Percentiles rank a stretch among this genome's conserved stretches.
Evolutionary conservation across 37 sponge, comb jelly and placozoan genomes (phyloP).

Genomic region (Beroe ovata): DNA sequence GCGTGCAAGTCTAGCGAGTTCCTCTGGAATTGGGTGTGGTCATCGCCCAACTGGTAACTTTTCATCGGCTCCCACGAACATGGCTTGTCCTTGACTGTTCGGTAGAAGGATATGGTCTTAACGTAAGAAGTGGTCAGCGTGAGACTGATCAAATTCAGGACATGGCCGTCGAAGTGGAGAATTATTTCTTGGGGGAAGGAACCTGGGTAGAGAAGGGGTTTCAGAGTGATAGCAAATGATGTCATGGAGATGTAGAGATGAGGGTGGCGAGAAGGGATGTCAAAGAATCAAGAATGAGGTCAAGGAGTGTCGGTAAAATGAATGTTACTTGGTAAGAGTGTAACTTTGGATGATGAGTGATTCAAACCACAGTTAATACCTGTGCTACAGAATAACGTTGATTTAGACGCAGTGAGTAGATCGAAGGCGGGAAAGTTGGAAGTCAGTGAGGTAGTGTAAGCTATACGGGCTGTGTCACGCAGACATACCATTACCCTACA

Average conservation of each 20-base stretch:
- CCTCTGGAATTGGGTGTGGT: background rate
- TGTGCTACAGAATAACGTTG: background rate
- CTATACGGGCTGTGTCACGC: constrained; percentile 9
- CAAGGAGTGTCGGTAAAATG: too few relatives aligned
- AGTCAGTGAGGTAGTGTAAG: constrained; percentile 18
- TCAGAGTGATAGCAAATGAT: too few relatives aligned
- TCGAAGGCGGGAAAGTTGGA: constrained; percentile 9
- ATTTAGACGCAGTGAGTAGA: background rate
- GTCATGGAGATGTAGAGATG: too few relatives aligned
- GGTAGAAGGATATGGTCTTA: constrained; percentile 39
- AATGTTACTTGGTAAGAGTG: too few relatives aligned
- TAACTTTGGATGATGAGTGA: too few relatives aligned
- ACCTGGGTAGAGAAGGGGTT: background rate
- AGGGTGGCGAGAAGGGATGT: too few relatives aligned
- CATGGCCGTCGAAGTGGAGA: constrained; percentile 21
- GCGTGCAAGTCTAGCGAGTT: constrained; percentile 41
- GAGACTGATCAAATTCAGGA: constrained; percentile 25
- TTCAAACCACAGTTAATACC: too few relatives aligned
- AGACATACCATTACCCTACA: constrained; percentile 42
- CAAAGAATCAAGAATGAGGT: too few relatives aligned
- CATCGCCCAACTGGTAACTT: background rate
- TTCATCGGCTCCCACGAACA: constrained; percentile 20
- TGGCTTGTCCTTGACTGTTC: constrained; percentile 52
- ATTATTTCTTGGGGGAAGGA: constrained; percentile 60
- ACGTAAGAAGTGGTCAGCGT: constrained; percentile 17